A percentile compares a stretch with the other conserved stretches of the same genome.
phyloP scores from a whole-genome alignment of 2,888 invertebrate species.

The Dasypolia templi region DNA sequence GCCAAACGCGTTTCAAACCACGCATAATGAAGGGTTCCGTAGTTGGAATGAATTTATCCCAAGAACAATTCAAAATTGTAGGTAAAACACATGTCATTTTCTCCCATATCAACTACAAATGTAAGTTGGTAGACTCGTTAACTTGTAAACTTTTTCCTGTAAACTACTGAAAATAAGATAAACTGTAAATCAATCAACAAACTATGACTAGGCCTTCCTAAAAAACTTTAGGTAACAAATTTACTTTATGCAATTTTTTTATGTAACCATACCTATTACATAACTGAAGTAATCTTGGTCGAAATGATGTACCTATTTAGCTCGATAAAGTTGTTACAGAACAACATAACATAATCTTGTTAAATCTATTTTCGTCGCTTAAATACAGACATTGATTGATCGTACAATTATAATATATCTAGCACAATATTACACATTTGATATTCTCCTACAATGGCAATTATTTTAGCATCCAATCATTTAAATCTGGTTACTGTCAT shows the following conservation, averaged over 20 bases:
- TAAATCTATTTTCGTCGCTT: not conserved
- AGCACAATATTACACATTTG: not conserved
- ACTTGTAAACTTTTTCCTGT: no score
- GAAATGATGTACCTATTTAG: not conserved
- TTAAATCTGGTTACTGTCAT: not conserved
- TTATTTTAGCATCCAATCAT: not conserved
- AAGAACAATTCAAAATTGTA: no score
- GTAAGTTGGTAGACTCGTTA: no score
- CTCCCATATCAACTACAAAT: no score
- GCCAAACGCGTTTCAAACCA: no score
- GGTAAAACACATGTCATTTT: no score
- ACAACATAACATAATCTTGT: constrained; percentile 1
- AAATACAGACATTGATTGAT: constrained; percentile 23
- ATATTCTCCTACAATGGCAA: not conserved
- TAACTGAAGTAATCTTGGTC: constrained; percentile 1
- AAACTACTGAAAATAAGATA: not conserved
- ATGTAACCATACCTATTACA: not conserved
- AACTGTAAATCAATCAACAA: not conserved
- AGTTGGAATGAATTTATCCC: no score
- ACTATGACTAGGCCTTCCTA: not conserved
- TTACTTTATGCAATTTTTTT: not conserved
- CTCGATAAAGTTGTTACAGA: not conserved
- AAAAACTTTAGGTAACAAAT: not conserved
- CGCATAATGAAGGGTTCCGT: no score
- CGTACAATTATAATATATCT: not conserved